Base-by-base conservation (phyloP, 2,113 vertebrate genomes). In the Osmerus eperlanus region DNA sequence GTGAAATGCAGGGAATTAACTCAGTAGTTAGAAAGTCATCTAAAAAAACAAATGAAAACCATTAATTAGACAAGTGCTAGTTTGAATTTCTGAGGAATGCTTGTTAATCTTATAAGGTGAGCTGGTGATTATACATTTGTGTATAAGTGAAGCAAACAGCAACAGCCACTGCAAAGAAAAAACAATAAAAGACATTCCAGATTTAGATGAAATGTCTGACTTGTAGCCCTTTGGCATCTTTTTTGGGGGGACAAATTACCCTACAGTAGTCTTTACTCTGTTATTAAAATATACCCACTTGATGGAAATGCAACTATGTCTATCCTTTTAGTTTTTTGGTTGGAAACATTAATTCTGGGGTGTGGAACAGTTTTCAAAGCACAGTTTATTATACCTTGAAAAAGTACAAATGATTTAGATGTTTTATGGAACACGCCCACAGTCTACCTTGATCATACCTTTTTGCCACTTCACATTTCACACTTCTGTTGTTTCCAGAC, bases 201-300 rank as follows among this genome's bases (percentile, higher is more conserved):
- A 84, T 87, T 85, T 72, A 86, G 81, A 80, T 74, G 66, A 86
- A 85, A 89, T 81, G 89, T 81, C 88, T 85, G 84, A 83, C 86
- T 85, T 84, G 76, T 91, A 70, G 83, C 89, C 86, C 78, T 77
- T 63, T 82, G 91, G 85, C 76, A 88, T 86, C 75, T 87, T 87
- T 87, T 85, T 91, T 82, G 89, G 32, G 32, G 32, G 32, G 86
- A 90, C 86, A 89, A 91, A 92, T 90, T 87, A 89, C 84, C 84
- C 32, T 85, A 84, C 74, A 87, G 83, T 85, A 77, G 83, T 85
- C 86, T 88, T 88, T 87, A 85, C 85, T 72, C 87, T 92, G 87
- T 92, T 89, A 93, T 93, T 93, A 92, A 91, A 89, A 85, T 80
- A 83, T 79, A 87, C 86, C 86, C 81, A 84, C 85, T 86, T 85